Evolutionary conservation across 1,140 invertebrate genomes (phyloP), one percentile per base, ranked within the genome.

Genomic region (Papilio aristodemus): DNA sequence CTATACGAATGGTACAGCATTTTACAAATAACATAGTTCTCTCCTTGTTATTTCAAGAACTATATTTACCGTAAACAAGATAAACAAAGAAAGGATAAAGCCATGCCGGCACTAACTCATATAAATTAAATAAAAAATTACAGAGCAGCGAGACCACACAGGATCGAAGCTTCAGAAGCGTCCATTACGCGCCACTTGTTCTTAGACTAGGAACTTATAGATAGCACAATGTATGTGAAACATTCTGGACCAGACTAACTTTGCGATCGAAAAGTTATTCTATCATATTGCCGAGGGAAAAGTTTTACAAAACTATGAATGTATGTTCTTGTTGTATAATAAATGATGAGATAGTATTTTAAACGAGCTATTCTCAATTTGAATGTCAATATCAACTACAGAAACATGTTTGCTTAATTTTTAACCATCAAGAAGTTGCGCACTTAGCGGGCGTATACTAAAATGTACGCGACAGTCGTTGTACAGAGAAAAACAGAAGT

Each of bases 101-200:
- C 11, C 36, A 9, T 39, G 36, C 7, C 25, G 57, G 57, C 14
- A 36, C 14, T 37, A 62, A 62, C 32, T 62, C 14, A 62, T 60
- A 60, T 62, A 38, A 62, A 62, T 62, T 62, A 62, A 60, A 60
- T 60, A 32, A 39, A 19, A 17, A 62, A 60, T 11, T 36, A 60
- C 2, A 36, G 32, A 19, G 59, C 59, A 39, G 36, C 59, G 14
- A 17, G 59, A 62, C 59, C 59, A 62, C 59, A 62, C 59, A 22
- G 36, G 36, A 62, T 62, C 32, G 14, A n/a, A 50, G 14, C 27
- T 62, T 19, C 36, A 62, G 59, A 1, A 19, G 59, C 59, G 9
- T 17, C 14, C 36, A 62, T 62, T 62, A 62, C 59, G 59, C 59
- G 59, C 36, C 32, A 13, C 59, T 62, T 62, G 59, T 62, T 62